These are phyloP conservation scores for Nothobranchius kuhntae DNA, from an alignment of 2,113 vertebrate species.

Conservation along the genomic window DNA sequence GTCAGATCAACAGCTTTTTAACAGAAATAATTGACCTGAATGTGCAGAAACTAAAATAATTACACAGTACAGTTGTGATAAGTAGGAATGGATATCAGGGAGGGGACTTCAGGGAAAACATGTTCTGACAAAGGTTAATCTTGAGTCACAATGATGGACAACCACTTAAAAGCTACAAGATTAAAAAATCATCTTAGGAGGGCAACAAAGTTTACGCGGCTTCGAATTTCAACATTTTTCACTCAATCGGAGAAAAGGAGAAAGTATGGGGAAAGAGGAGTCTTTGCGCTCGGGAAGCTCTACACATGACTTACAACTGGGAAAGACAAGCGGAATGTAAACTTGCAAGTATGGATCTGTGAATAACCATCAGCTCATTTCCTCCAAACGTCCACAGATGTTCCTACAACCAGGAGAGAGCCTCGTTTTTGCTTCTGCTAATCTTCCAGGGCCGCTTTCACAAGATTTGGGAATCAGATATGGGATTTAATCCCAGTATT, in stretches of 20 bases:
- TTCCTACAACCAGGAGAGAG: background rate
- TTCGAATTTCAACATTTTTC: slow-evolving; percentile 6
- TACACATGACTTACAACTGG: background rate
- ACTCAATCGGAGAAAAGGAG: background rate
- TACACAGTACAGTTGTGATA: no score
- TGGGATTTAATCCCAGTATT: slow-evolving; percentile 13
- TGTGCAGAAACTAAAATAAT: no score
- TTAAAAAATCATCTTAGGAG: slow-evolving; percentile 8
- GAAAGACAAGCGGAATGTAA: slow-evolving; percentile 25
- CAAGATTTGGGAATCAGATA: slow-evolving; percentile 5
- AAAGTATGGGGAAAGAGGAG: background rate
- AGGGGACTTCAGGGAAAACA: no score
- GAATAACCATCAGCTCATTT: slow-evolving; percentile 24
- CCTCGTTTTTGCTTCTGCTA: background rate
- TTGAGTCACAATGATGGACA: no score
- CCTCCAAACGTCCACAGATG: background rate
- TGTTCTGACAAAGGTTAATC: no score
- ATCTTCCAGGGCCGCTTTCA: background rate
- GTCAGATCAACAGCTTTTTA: no score
- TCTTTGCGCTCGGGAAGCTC: background rate
- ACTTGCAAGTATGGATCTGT: slow-evolving; percentile 27
- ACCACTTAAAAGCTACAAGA: background rate
- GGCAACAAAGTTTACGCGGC: slow-evolving; percentile 6
- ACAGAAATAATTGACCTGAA: no score
- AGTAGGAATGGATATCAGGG: no score